Evolutionary conservation across 2,113 vertebrate species (phyloP).

Genomic region (Oreotrochilus melanogaster): DNA sequence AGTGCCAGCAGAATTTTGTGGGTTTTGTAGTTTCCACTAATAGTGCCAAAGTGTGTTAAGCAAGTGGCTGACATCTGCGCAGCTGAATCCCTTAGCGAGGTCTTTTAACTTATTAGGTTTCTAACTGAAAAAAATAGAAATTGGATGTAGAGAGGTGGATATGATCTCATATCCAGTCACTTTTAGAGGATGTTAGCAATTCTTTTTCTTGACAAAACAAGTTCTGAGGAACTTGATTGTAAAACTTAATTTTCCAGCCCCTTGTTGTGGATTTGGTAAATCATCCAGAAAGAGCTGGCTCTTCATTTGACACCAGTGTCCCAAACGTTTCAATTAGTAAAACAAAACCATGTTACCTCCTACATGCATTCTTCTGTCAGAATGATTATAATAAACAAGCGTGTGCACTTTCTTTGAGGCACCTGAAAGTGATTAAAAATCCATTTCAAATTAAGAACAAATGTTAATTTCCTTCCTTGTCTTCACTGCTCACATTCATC

Average conservation of each 20-base stretch:
- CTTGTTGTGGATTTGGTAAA: background rate
- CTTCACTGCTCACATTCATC: background rate
- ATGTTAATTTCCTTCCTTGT: constrained; percentile 35
- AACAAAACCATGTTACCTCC: background rate
- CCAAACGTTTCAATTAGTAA: constrained; percentile 27
- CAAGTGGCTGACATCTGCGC: background rate
- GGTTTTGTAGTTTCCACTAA: background rate
- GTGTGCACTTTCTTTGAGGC: constrained; percentile 18
- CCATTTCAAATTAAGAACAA: constrained; percentile 56
- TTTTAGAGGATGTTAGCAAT: background rate
- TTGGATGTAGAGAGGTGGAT: background rate
- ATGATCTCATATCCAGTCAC: background rate
- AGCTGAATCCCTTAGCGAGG: background rate
- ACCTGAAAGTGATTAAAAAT: constrained; percentile 66
- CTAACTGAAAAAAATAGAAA: background rate
- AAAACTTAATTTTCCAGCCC: background rate
- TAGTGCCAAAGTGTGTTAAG: background rate
- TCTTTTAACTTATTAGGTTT: background rate
- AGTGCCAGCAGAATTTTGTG: background rate
- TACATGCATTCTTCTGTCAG: constrained; percentile 19
- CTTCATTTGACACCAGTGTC: background rate
- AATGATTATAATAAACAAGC: constrained; percentile 28
- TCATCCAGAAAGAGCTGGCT: background rate
- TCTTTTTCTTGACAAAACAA: background rate
- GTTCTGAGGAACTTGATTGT: background rate